These are phyloP conservation scores for Hephaestus fuliginosus DNA, from an alignment of 2,797 vertebrate genomes.

Conservation along the genomic window DNA sequence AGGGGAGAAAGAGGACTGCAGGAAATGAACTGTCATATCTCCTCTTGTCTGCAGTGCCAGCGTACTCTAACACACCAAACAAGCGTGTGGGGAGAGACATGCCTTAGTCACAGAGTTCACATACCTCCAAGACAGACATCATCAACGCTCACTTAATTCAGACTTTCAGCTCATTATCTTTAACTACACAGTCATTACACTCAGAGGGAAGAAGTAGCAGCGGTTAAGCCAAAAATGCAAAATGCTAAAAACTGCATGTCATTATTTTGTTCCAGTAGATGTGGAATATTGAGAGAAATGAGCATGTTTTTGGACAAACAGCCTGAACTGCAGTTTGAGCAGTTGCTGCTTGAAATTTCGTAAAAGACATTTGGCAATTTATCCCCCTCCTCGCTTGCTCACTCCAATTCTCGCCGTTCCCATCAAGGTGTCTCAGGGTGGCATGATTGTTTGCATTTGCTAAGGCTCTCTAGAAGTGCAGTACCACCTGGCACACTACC, in stretches of 20 bases:
- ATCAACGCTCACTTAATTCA: constrained; percentile 24
- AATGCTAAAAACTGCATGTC: neutral
- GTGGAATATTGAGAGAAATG: neutral
- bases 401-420: constrained; percentile 11
- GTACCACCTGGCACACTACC: constrained; percentile 53
- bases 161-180: constrained; percentile 35
- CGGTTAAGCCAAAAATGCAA: neutral
- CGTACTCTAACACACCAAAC: constrained; percentile 22
- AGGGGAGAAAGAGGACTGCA: constrained; percentile 42
- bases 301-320: neutral
- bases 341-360: neutral
- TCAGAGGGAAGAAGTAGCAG: neutral
- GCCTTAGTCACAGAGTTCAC: constrained; percentile 31
- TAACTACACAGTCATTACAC: constrained; percentile 31
- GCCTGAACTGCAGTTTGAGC: neutral
- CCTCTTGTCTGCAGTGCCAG: constrained; percentile 44
- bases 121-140: constrained; percentile 37
- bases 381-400: neutral
- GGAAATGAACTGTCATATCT: constrained; percentile 62
- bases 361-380: neutral
- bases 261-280: constrained; percentile 12
- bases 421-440: neutral
- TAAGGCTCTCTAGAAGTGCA: constrained; percentile 19
- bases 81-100: constrained; percentile 5
- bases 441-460: constrained; percentile 34